Conservation (phyloP, 64 coral and sea anemone genomes). For the Pachyseris speciosa region DNA sequence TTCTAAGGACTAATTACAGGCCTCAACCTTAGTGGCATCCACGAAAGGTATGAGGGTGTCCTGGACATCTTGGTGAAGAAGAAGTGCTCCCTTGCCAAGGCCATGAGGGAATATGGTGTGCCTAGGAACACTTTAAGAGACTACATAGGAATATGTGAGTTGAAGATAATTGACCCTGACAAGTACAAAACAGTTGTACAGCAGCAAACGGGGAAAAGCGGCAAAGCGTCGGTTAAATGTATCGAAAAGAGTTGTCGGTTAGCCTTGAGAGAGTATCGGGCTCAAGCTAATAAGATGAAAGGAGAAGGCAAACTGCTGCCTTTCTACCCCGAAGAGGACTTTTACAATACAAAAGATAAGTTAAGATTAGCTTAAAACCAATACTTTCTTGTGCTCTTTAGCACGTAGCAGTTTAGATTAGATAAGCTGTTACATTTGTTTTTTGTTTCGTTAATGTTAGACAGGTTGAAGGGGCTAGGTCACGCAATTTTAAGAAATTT, state of each 20-base stretch:
- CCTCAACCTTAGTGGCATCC: background rate
- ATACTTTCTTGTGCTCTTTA: no score
- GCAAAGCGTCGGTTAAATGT: background rate
- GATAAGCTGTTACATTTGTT: no score
- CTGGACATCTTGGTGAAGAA: background rate
- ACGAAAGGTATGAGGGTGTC: background rate
- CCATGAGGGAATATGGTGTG: background rate
- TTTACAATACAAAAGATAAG: no score
- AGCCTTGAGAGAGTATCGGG: background rate
- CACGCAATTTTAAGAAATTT: no score
- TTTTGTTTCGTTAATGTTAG: no score
- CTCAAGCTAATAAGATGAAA: no score
- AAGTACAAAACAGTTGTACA: slow-evolving; percentile 2
- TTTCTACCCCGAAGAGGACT: background rate
- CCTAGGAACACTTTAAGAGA: background rate
- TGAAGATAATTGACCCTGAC: background rate
- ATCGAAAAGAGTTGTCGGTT: background rate
- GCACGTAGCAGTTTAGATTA: no score
- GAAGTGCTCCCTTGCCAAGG: background rate
- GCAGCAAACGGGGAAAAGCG: background rate
- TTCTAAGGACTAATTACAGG: background rate
- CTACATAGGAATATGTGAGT: background rate
- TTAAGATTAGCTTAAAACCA: no score
- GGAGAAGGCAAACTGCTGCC: background rate
- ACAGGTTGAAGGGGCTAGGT: no score